Evolutionary conservation across 2,888 invertebrate genomes (phyloP), one percentile per base, ranked within the genome.

Genomic region (Agrochola circellaris): DNA sequence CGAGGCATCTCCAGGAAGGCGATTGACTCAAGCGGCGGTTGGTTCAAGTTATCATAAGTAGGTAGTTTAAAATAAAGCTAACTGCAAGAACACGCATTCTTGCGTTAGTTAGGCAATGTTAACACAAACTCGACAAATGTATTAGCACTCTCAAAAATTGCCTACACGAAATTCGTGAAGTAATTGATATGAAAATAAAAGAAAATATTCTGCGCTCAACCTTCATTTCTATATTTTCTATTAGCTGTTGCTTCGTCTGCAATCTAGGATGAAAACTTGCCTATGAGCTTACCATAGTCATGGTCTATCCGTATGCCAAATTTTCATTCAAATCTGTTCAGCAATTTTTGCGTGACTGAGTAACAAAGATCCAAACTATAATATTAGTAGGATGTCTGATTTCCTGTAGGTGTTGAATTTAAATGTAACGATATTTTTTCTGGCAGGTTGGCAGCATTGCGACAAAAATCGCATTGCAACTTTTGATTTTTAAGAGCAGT

Each of bases 1-100:
- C n/a, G n/a, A n/a, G n/a, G n/a, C n/a, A n/a, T n/a, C n/a, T n/a
- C n/a, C n/a, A n/a, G n/a, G n/a, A n/a, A n/a, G n/a, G n/a, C n/a
- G n/a, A n/a, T n/a, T n/a, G n/a, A n/a, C n/a, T n/a, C n/a, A n/a
- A n/a, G n/a, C n/a, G n/a, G n/a, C n/a, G n/a, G n/a, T n/a, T 48
- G 20, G 20, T 79, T 48, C 11, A 20, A 79, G 11, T 72, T 72
- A 48, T 60, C n/a, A 30, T 17, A 30, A n/a, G n/a, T 15, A 26
- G 17, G 11, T 65, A 45, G 6, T n/a, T 6, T 13, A 45, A 64
- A 64, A n/a, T 45, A 23, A n/a, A 70, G 17, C 42, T 70, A 65
- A 71, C 13, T 51, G 58, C 42, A n/a, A 45, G 6, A 71, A 42
- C 51, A 65, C 58, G 26, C 26, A 34, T 30, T 45, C 26, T 45